phyloP scores from a whole-genome alignment of 2,797 vertebrate species.

The Characodon lateralis region DNA sequence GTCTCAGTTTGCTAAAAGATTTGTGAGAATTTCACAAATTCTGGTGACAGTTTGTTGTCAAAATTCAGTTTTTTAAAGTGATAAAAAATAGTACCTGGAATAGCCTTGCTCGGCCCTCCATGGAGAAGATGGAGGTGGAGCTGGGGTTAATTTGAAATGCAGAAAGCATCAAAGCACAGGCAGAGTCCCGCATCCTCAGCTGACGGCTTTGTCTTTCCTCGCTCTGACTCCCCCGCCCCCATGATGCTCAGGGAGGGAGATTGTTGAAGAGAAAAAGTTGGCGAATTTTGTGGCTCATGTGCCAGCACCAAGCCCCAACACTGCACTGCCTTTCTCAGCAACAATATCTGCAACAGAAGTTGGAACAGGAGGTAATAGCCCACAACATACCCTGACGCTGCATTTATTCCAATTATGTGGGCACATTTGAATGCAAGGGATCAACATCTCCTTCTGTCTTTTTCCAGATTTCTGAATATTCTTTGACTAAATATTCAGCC shows the following conservation, averaged over 20 bases:
- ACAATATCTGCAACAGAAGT: conserved; percentile 64
- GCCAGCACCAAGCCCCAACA: conserved; percentile 46
- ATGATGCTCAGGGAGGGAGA: conserved; percentile 37
- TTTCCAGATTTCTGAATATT: conserved; percentile 44
- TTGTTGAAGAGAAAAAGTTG: conserved; percentile 38
- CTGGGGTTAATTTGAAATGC: conserved; percentile 70
- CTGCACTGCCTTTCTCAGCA: conserved; percentile 66
- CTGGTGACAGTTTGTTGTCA: neutral
- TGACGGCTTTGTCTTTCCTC: conserved; percentile 33
- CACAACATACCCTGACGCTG: conserved; percentile 64
- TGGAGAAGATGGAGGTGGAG: conserved; percentile 39
- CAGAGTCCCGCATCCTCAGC: conserved; percentile 63
- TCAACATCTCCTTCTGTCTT: conserved; percentile 35
- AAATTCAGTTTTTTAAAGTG: neutral
- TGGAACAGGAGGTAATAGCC: conserved; percentile 68
- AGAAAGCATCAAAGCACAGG: conserved; percentile 53
- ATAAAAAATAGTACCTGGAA: neutral
- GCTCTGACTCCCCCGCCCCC: conserved; percentile 31
- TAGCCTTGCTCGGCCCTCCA: conserved; percentile 34
- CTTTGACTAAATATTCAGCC: conserved; percentile 8
- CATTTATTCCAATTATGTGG: conserved; percentile 64
- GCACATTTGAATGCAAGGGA: conserved; percentile 56
- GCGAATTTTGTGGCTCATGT: conserved; percentile 47
- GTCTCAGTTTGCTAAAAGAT: neutral
- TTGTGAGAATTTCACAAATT: neutral